A percentile compares a stretch with the other conserved stretches of the same genome.
Conservation (phyloP, 2,113 vertebrate species). For the Coregonus clupeaformis region DNA sequence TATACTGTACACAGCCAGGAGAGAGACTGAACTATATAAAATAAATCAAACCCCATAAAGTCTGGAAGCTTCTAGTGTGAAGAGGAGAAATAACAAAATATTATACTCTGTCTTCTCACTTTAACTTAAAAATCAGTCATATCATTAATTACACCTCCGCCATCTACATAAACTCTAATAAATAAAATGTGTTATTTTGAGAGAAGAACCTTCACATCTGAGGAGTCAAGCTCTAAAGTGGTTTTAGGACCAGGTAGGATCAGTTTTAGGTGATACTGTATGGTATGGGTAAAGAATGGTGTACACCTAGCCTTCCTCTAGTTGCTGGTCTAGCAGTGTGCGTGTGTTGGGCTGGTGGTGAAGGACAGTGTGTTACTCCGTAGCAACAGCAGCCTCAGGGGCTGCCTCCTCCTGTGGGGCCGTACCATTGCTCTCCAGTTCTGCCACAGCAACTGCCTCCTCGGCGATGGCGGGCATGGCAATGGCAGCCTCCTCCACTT, state of each 20-base stretch:
- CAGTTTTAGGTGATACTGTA: not conserved
- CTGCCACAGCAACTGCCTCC: conserved; percentile 18
- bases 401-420: conserved; percentile 47
- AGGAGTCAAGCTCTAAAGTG: conserved; percentile 10
- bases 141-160: not conserved
- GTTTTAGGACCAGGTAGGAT: not conserved
- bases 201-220: conserved; percentile 25
- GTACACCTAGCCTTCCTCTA: not conserved
- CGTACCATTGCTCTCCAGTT: conserved; percentile 55
- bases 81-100: not conserved
- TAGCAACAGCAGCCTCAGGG: conserved; percentile 31
- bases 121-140: not conserved
- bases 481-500: conserved; percentile 27
- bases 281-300: not conserved
- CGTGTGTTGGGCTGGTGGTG: too few relatives aligned
- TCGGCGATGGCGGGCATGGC: conserved; percentile 23
- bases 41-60: not conserved
- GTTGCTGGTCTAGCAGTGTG: too few relatives aligned
- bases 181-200: conserved; percentile 31
- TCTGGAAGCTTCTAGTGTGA: not conserved
- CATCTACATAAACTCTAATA: conserved; percentile 40
- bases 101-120: not conserved
- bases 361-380: not conserved
- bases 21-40: conserved; percentile 11
- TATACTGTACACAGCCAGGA: not conserved